Conservation (phyloP, 2,888 invertebrate genomes). For the Polietes domitor region DNA sequence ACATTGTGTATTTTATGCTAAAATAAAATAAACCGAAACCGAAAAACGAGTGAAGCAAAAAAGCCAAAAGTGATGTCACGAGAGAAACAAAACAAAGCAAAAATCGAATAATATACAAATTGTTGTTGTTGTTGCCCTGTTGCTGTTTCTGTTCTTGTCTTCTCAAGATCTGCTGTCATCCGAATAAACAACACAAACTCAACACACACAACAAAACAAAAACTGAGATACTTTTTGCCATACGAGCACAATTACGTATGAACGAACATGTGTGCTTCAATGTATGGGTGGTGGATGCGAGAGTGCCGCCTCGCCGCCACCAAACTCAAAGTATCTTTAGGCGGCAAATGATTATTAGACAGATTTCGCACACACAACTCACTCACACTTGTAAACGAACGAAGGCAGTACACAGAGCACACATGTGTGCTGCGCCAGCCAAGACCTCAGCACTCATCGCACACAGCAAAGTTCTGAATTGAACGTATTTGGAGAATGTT, state of each 20-base stretch:
- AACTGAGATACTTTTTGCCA: slow-evolving; percentile 1
- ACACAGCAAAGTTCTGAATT: slow-evolving; percentile 45
- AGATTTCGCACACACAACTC: slow-evolving; percentile 39
- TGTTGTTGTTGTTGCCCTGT: slow-evolving; percentile 34
- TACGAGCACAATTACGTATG: not conserved
- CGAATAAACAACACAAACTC: not conserved
- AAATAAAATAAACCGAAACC: slow-evolving; percentile 2
- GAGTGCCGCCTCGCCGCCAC: not conserved
- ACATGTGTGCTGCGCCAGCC: not conserved
- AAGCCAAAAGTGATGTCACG: slow-evolving; percentile 32
- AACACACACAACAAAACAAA: not conserved
- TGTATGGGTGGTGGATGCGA: slow-evolving; percentile 12
- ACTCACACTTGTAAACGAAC: too few relatives aligned
- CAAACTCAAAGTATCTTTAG: slow-evolving; percentile 47
- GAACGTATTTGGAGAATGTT: slow-evolving; percentile 52
- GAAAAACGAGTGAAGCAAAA: slow-evolving; percentile 29
- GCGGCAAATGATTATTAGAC: slow-evolving; percentile 63
- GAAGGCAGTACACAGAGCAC: not conserved
- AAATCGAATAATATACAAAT: slow-evolving; percentile 31
- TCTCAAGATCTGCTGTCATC: slow-evolving; percentile 32
- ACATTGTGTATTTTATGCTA: slow-evolving; percentile 26
- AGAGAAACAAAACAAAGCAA: slow-evolving; percentile 39
- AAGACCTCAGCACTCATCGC: slow-evolving; percentile 11
- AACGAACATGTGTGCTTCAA: not conserved
- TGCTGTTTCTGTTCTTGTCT: slow-evolving; percentile 39